Evolutionary conservation across 2,113 vertebrate genomes (phyloP), one percentile per base, ranked within the genome.

Genomic region (Oenanthe oenanthe): DNA sequence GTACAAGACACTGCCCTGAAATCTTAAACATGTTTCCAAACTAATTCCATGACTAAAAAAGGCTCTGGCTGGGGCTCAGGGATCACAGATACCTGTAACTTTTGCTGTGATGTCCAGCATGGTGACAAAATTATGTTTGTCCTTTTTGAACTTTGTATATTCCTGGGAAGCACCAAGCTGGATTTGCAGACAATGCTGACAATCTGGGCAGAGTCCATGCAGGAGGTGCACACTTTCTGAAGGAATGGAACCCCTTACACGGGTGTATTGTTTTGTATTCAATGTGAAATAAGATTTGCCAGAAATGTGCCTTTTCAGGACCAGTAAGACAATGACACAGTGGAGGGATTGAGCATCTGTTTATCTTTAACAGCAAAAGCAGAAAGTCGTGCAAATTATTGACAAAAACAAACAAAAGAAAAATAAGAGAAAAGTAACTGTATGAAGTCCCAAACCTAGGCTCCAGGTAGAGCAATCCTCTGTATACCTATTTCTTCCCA

Each of bases 401-500:
- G 48, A 62, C 19, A 78, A 71, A 32, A 68, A 20, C 8, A 48
- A 10, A 38, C 1, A 16, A 89, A 60, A 61, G 9, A 60, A 67
- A 62, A 60, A 36, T n/a, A 61, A 71, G 72, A 75, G 65, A 82
- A 31, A 73, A 50, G 7, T 61, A 80, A 83, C 74, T 70, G 2
- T 54, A 38, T n/a, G 31, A 63, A 88, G 34, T 65, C 48, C 34
- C 79, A 80, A 65, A 71, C 68, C 62, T 88, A 80, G 81, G n/a
- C 76, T 95, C 63, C 83, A 95, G 54, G 88, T 89, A 95, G 54
- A 18, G 88, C 63, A 89, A 70, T 96, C 13, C 8, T 86, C 75
- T 65, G 62, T 42, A 47, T 53, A 87, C 89, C 89, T 96, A 43
- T 76, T 92, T 82, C 63, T 88, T 80, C 5, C 61, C 56, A 78